phyloP scores from a whole-genome alignment of 2,113 vertebrate genomes.

The Grus americana region DNA sequence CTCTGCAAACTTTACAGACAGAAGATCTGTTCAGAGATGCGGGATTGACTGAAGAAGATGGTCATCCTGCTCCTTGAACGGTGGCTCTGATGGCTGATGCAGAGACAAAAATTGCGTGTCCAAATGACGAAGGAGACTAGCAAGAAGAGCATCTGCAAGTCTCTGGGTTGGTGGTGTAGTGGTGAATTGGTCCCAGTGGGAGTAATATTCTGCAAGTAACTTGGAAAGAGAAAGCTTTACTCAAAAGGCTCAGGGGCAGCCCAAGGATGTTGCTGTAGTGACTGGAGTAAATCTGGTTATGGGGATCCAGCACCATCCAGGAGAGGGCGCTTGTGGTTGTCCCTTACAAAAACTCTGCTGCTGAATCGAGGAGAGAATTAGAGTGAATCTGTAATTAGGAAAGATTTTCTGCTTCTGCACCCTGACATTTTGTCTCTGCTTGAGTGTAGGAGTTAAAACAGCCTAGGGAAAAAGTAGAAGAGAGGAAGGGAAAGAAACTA shows the following conservation, averaged over 20 bases:
- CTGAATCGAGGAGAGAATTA: not conserved
- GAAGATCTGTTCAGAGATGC: not conserved
- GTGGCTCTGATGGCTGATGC: not conserved
- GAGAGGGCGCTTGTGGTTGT: not conserved
- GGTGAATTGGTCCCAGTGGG: constrained; percentile 50
- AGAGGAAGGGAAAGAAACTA: not conserved
- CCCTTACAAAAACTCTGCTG: not conserved
- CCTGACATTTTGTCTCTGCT: not conserved
- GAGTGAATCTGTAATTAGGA: not conserved
- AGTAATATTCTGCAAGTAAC: constrained; percentile 17
- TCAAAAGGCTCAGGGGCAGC: constrained; percentile 27
- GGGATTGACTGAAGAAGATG: not conserved
- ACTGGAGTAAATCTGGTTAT: not conserved
- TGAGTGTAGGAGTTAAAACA: not conserved
- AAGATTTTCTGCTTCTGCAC: not conserved
- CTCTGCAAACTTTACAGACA: not conserved
- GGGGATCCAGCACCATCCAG: not conserved
- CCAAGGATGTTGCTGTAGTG: not conserved
- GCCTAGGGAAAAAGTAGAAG: not conserved
- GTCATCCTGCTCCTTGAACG: not conserved
- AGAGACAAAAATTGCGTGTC: not conserved
- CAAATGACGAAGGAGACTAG: not conserved
- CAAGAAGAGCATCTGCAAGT: not conserved
- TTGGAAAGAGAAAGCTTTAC: not conserved
- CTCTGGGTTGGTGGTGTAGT: not conserved